phyloP scores from a whole-genome alignment of 2,113 vertebrate genomes.

The Gymnarchus niloticus region DNA sequence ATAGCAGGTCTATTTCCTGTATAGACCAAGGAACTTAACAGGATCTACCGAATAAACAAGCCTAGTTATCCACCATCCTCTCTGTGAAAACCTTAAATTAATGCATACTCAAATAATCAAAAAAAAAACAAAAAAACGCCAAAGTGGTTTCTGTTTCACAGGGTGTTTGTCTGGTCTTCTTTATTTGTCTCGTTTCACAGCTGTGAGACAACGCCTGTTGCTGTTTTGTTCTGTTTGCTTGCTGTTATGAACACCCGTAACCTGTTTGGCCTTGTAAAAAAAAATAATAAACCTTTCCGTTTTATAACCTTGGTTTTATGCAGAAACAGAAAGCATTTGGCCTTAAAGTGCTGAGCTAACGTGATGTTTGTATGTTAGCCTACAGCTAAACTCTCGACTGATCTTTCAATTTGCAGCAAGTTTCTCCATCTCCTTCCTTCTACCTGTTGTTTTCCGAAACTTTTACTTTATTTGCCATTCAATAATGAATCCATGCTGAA shows the following conservation, averaged over 20 bases:
- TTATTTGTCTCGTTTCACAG: constrained; percentile 30
- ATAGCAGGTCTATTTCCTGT: constrained; percentile 2
- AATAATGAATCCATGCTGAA: neutral
- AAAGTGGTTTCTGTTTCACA: neutral
- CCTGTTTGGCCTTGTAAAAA: constrained; percentile 47
- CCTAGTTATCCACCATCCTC: neutral
- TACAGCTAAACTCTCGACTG: neutral
- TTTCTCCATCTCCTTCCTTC: neutral
- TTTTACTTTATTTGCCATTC: neutral
- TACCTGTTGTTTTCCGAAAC: neutral
- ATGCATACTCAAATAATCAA: neutral
- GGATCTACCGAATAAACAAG: constrained; percentile 8
- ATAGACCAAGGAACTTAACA: neutral
- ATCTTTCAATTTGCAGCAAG: too few relatives aligned
- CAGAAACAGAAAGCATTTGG: constrained; percentile 49
- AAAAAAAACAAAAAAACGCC: neutral
- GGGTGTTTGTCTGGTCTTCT: neutral
- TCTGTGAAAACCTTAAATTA: constrained; percentile 4
- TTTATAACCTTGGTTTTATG: constrained; percentile 55
- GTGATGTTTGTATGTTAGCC: constrained; percentile 36
- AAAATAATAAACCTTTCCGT: constrained; percentile 21
- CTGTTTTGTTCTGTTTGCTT: constrained; percentile 50
- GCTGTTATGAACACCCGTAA: constrained; percentile 42
- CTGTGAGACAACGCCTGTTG: constrained; percentile 51
- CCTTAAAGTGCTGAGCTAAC: constrained; percentile 49